Evolutionary conservation across 2,797 vertebrate genomes (phyloP), one percentile per base, ranked within the genome.

Genomic region (Pteropus rufus): DNA sequence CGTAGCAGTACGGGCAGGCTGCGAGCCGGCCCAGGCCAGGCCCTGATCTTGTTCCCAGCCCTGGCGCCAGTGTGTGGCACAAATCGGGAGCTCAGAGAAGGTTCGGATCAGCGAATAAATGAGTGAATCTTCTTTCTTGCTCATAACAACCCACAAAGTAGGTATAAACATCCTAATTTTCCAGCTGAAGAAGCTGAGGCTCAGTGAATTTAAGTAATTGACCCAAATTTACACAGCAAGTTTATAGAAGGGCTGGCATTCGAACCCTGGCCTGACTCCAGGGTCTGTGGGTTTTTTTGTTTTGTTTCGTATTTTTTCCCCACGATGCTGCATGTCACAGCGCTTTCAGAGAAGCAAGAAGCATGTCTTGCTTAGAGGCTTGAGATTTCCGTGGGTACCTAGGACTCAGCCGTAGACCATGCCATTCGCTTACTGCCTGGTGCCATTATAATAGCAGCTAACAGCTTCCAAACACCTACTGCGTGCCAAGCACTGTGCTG

Each of bases 1-100:
- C 26, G 11, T 0, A 1, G n/a, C 2, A 0, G 0, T 7, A 11
- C 1, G 24, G 15, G 3, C 24, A 2, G 62, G 41, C 19, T 18
- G 0, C 0, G 44, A 36, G 41, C 15, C 39, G 14, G 3, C 19
- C n/a, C 12, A 34, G 58, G 36, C 41, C 15, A 34, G n/a, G 34
- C 4, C 41, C 34, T 2, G 21, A 3, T 52, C 65, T 12, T 0
- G 7, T 41, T 6, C 80, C 12, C 77, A 44, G 80, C 31, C 19
- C 52, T 0, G 15, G 2, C 0, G 0, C 39, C 0, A 11, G 9
- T 0, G 4, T 10, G 49, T 1, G 14, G 29, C 24, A 5, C 34
- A 10, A 3, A 7, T n/a, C 19, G 14, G 82, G 39, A 24, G 82
- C 39, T 52, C 76, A 19, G 2, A 39, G 49, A 3, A 21, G 7